Evolutionary conservation across 2,113 vertebrate species (phyloP), one percentile per base, ranked within the genome.

Genomic region (Lophura nycthemera): DNA sequence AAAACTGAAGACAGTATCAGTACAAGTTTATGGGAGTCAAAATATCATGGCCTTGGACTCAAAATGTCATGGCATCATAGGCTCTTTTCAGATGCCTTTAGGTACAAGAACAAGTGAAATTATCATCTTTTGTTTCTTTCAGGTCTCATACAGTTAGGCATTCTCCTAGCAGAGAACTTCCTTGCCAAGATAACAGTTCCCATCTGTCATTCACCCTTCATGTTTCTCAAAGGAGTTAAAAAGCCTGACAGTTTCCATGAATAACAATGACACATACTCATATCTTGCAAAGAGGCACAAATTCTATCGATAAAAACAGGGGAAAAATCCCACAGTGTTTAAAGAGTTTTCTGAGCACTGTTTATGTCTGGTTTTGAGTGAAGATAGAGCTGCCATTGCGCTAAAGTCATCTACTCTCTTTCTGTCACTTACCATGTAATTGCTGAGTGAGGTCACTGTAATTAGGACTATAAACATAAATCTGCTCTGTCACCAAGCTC

Each of bases 161-260:
- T 89, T 96, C 90, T 93, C 65, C 82, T 93, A 91, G 85, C 75
- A 90, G 72, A 96, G 76, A 90, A 88, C 80, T 95, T 93, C 36
- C 89, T 95, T 95, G 90, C 90, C 92, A 96, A 95, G 86, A 88
- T 63, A 93, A 92, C 19, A 0, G 65, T 67, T 63, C 66, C 80
- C 63, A 93, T 83, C 93, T 92, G 91, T 96, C 97, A 96, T 48
- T 97, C 94, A 96, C 50, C 91, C 83, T 27, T 97, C 86, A 45
- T 90, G 65, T 95, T 96, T 95, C 86, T 95, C 40, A 15, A 54
- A 38, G 10, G 81, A 97, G 83, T 92, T 96, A 84, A 95, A 90
- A 88, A 96, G 92, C 93, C 91, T 96, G 97, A 97, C 93, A 95
- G 92, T 92, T 97, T 92, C 90, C 89, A 95, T 97, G 96, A 97